phyloP scores from a whole-genome alignment of 2,113 vertebrate species.

The Epinephelus moara region DNA sequence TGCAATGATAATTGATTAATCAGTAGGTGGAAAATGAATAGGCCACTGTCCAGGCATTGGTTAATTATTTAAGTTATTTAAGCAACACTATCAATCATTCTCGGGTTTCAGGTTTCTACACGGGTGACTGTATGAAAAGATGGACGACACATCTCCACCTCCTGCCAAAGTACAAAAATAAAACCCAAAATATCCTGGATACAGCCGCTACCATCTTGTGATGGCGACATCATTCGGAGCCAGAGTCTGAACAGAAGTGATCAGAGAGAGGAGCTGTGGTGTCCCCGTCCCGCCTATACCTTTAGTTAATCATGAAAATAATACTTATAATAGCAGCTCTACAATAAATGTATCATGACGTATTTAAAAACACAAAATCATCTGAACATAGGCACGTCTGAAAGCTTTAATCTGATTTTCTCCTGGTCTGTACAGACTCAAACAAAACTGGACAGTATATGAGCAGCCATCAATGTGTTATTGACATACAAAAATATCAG shows the following conservation, averaged over 20 bases:
- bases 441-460: neutral
- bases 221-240: no score
- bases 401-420: neutral
- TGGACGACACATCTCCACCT: no score
- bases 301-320: no score
- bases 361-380: neutral
- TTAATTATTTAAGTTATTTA: neutral
- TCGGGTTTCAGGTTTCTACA: neutral
- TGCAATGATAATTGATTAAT: neutral
- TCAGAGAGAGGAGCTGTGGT: no score
- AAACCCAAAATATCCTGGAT: no score
- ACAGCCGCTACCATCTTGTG: no score
- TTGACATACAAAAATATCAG: neutral
- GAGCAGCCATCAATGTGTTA: no score
- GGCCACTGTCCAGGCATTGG: neutral
- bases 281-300: no score
- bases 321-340: neutral
- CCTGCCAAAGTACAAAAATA: no score
- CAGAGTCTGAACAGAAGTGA: no score
- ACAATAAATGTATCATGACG: neutral
- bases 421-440: neutral
- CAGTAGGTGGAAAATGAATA: neutral
- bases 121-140: no score
- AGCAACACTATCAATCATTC: neutral
- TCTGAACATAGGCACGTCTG: neutral